Evolutionary conservation across 2,797 vertebrate species (phyloP).

Genomic region (Coilia nasus): DNA sequence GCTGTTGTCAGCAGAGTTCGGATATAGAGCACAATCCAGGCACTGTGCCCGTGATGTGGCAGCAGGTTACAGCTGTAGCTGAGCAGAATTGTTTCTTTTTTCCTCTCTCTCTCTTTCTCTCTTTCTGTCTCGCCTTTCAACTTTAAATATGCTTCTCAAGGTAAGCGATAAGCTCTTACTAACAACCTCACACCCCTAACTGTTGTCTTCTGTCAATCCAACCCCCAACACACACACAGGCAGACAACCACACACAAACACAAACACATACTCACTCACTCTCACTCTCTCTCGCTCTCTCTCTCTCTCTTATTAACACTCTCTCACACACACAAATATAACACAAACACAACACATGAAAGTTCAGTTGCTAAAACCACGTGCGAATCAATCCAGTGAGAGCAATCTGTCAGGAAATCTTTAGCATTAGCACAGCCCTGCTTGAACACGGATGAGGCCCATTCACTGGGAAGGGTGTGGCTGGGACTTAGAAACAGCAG

Average conservation of each 20-base stretch:
- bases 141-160: conserved; percentile 63
- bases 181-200: neutral
- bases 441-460: conserved; percentile 74
- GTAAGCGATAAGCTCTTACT: conserved; percentile 66
- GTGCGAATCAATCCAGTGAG: conserved; percentile 79
- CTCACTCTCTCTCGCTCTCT: neutral
- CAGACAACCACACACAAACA: neutral
- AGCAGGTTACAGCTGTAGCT: conserved; percentile 67
- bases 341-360: conserved; percentile 52
- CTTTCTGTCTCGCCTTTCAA: conserved; percentile 4
- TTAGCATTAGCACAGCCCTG: conserved; percentile 75
- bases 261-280: conserved; percentile 31
- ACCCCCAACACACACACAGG: too few species aligned
- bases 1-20: conserved; percentile 67
- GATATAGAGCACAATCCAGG: conserved; percentile 57
- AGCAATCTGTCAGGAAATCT: conserved; percentile 84
- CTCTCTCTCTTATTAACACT: conserved; percentile 21
- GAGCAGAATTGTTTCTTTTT: conserved; percentile 29
- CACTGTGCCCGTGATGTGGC: conserved; percentile 60
- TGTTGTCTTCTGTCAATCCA: neutral
- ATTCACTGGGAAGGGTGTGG: conserved; percentile 70
- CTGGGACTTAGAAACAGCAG: conserved; percentile 76
- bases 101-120: conserved; percentile 54
- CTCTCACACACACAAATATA: conserved; percentile 51
- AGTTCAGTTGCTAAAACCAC: conserved; percentile 71